Base-by-base conservation (phyloP, 1,140 invertebrate genomes). In the Harlomillsia oculata region DNA sequence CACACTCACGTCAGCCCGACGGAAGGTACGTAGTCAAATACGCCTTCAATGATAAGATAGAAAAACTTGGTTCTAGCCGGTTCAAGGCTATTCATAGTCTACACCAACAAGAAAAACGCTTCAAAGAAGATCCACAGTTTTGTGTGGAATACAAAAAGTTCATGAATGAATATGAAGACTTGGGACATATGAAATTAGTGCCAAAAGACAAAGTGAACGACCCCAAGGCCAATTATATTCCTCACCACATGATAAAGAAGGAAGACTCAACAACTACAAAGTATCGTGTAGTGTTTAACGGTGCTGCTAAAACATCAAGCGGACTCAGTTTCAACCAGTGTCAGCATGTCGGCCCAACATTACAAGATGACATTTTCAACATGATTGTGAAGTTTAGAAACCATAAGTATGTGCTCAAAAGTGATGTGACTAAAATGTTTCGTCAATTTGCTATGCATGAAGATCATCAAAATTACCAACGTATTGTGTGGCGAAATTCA, bases 251-350 rank as follows among this genome's bases (percentile, higher is more conserved):
- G 0, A 66, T 72, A 0, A 6, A 67, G 0, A 63, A 63, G 43
- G 51, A 56, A 2, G 25, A 52, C 5, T 67, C 63, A n/a, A 20
- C 50, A 3, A 68, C 63, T 2, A 68, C 67, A 0, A 69, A 67
- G 30, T 21, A 74, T 0, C 44, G 72, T 3, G 66, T 69, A 1
- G 71, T 73, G 0, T 72, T 70, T 49, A 66, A 72, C 61, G 69
- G 64, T 0, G 68, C 68, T 34, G 65, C 61, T 11, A 61, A 69
- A 51, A 36, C 57, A 2, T 21, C 32, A 8, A 2, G 20, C 26
- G 3, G 48, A 5, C 20, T 5, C 6, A 25, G 20, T 5, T 28
- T 45, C 5, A 45, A 45, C 20, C n/a, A n/a, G n/a, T n/a, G n/a
- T n/a, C n/a, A n/a, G n/a, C n/a, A n/a, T n/a, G 56, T 62, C 3